These are phyloP conservation scores for Sylvia borin DNA, from an alignment of 2,797 vertebrate genomes.

Conservation along the genomic window DNA sequence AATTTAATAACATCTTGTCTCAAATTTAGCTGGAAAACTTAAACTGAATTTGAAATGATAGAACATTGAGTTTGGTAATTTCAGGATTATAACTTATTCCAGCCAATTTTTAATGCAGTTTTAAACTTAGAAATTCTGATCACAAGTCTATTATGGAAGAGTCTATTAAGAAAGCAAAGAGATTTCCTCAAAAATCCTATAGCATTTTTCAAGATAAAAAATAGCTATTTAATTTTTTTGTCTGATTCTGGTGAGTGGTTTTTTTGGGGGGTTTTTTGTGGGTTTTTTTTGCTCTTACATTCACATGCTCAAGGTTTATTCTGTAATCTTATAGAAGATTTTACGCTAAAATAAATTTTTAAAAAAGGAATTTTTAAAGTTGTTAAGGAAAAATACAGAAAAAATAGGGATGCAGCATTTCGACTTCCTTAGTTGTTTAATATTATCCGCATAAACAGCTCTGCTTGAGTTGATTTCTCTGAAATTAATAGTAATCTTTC, in stretches of 20 bases:
- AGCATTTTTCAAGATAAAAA: neutral
- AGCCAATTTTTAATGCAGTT: neutral
- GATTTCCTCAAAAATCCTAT: neutral
- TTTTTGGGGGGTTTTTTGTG: no score
- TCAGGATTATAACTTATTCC: neutral
- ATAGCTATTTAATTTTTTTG: neutral
- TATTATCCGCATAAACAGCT: neutral
- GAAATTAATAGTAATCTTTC: neutral
- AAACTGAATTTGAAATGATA: neutral
- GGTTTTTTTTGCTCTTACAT: neutral
- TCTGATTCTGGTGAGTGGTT: neutral
- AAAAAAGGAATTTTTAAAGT: neutral
- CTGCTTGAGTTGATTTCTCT: neutral
- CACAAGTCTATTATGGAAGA: neutral
- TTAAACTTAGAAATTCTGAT: neutral
- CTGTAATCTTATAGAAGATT: neutral
- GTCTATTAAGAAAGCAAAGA: neutral
- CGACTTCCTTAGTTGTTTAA: neutral
- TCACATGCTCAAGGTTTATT: neutral
- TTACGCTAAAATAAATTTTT: neutral
- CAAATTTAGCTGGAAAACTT: neutral
- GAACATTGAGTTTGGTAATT: neutral
- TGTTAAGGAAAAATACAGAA: neutral
- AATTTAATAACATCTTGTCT: neutral
- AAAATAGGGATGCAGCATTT: neutral